A percentile compares a stretch with the other conserved stretches of the same genome.
These are phyloP conservation scores for Macquaria ambigua DNA, from an alignment of 2,113 vertebrate genomes.

Conservation along the genomic window DNA sequence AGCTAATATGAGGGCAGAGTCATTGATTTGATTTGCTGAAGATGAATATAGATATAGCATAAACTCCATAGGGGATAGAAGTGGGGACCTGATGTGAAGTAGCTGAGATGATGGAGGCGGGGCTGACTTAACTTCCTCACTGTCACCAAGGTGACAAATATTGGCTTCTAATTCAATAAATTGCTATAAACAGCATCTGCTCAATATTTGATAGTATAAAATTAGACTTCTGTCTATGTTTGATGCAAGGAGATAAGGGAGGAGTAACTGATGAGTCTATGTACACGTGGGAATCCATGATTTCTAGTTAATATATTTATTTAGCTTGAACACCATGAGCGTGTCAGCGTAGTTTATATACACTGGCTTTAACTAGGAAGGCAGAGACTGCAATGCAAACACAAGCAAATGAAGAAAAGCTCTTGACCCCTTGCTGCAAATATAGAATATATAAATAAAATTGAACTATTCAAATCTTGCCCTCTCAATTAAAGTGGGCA, in stretches of 20 bases:
- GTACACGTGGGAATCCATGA: neutral
- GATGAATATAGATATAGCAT: constrained; percentile 69
- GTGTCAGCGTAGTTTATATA: neutral
- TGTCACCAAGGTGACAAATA: constrained; percentile 39
- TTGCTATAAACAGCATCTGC: constrained; percentile 18
- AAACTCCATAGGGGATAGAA: constrained; percentile 27
- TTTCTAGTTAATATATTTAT: neutral
- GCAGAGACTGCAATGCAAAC: no score
- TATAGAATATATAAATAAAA: no score
- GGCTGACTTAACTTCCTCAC: constrained; percentile 29
- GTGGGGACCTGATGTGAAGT: constrained; percentile 5
- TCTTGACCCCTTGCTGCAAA: no score
- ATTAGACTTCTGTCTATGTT: neutral
- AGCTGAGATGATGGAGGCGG: constrained; percentile 1
- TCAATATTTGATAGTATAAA: constrained; percentile 18
- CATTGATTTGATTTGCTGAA: constrained; percentile 73
- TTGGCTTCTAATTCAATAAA: constrained; percentile 20
- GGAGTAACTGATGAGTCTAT: constrained; percentile 3
- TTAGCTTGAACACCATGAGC: neutral
- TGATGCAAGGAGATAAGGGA: neutral
- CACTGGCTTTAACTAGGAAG: neutral
- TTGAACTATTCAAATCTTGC: no score
- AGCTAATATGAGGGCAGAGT: constrained; percentile 64
- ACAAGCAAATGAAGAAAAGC: no score
- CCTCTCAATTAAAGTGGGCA: no score